phyloP scores from a whole-genome alignment of 2,113 vertebrate species.

The Ondatra zibethicus region DNA sequence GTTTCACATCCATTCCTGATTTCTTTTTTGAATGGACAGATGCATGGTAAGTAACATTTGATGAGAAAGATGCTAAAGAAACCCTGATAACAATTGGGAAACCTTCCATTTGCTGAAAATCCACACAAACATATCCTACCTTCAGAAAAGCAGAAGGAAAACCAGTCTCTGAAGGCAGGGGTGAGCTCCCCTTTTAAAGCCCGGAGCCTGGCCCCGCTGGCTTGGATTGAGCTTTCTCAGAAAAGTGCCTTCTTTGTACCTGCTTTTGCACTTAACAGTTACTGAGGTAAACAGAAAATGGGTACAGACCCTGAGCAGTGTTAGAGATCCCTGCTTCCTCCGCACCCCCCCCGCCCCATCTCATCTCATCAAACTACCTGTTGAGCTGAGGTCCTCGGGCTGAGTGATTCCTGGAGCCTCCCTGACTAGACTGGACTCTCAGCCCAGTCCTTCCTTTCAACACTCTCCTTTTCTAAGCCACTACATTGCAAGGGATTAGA shows the following conservation, averaged over 20 bases:
- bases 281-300: neutral
- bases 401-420: neutral
- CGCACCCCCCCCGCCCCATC: too few relatives aligned
- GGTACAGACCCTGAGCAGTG: too few relatives aligned
- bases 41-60: neutral
- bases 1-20: neutral
- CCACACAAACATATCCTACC: neutral
- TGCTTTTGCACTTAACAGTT: neutral
- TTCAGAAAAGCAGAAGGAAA: neutral
- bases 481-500: neutral
- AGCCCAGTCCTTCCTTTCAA: neutral
- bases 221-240: neutral
- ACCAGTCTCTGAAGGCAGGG: neutral
- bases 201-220: neutral
- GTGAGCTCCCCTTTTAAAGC: neutral
- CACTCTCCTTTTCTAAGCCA: neutral
- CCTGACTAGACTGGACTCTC: neutral
- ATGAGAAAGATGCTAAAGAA: neutral
- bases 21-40: neutral
- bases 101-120: slow-evolving; percentile 1
- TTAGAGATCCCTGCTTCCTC: neutral
- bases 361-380: neutral
- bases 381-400: neutral
- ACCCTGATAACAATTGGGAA: slow-evolving; percentile 5
- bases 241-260: accelerated